Percentiles rank a stretch among this genome's conserved stretches.
These are phyloP conservation scores for Tetragonula clypearis DNA, from an alignment of 1,140 invertebrate genomes.

Conservation along the genomic window DNA sequence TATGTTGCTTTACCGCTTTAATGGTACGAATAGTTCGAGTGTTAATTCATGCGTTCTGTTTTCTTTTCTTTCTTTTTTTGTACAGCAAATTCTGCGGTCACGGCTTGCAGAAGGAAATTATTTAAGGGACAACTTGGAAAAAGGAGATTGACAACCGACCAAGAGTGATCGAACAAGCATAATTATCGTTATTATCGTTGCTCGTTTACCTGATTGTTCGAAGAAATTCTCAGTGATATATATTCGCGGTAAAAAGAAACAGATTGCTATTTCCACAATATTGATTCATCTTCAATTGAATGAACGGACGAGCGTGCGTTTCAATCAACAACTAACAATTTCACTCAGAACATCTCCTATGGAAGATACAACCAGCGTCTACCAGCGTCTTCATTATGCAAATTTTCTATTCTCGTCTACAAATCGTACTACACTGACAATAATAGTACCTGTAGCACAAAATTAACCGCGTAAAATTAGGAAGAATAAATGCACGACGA, in stretches of 20 bases:
- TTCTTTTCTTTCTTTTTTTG: neutral
- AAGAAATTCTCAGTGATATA: no score
- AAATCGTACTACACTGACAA: neutral
- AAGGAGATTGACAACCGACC: neutral
- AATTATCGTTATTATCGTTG: neutral
- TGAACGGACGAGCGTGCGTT: neutral
- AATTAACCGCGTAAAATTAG: neutral
- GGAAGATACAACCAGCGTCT: neutral
- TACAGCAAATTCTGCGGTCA: neutral
- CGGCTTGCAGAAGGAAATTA: neutral
- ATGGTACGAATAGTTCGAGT: neutral
- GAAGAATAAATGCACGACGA: neutral
- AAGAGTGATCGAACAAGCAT: neutral
- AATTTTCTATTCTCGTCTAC: neutral
- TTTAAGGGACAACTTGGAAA: neutral
- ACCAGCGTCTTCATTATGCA: neutral
- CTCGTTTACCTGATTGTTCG: no score
- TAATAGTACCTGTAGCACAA: no score
- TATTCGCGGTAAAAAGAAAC: neutral
- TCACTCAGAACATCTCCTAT: neutral
- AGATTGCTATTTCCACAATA: neutral
- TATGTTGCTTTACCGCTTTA: neutral
- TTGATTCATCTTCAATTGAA: neutral
- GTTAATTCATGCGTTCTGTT: neutral
- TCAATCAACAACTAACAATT: conserved; percentile 8